These are phyloP conservation scores for Charanyca ferruginea DNA, from an alignment of 2,888 invertebrate genomes.

Conservation along the genomic window DNA sequence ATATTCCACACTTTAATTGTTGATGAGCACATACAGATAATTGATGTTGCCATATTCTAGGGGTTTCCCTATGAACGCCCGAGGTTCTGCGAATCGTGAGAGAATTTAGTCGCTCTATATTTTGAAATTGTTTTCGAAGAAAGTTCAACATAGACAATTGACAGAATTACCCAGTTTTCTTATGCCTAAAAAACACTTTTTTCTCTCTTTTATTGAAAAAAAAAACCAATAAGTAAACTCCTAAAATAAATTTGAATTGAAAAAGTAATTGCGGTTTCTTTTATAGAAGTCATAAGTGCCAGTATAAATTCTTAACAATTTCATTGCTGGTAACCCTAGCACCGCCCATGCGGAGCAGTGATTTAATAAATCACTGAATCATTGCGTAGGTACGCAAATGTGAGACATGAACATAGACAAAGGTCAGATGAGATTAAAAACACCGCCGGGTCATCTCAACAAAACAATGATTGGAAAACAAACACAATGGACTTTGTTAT, in stretches of 20 bases:
- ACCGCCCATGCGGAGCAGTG: slow-evolving; percentile 49
- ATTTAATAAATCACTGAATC: slow-evolving; percentile 70
- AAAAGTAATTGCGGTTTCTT: background rate
- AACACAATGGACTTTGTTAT: slow-evolving; percentile 72
- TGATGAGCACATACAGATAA: slow-evolving; percentile 57
- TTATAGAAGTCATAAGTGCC: background rate
- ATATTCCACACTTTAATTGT: slow-evolving; percentile 59
- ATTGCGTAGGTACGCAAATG: slow-evolving; percentile 70
- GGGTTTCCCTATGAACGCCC: slow-evolving; percentile 32
- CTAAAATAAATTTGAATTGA: background rate
- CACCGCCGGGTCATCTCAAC: slow-evolving; percentile 67
- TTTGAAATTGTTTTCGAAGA: slow-evolving; percentile 24
- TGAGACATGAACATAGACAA: slow-evolving; percentile 70
- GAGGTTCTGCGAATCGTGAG: slow-evolving; percentile 13
- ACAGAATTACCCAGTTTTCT: background rate
- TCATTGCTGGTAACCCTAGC: slow-evolving; percentile 53
- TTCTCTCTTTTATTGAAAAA: background rate
- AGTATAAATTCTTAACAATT: slow-evolving; percentile 11
- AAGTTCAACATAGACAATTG: background rate
- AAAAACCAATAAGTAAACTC: background rate
- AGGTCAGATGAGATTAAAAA: slow-evolving; percentile 76
- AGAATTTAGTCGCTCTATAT: slow-evolving; percentile 18
- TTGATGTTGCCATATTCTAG: slow-evolving; percentile 26
- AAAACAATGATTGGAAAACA: slow-evolving; percentile 73
- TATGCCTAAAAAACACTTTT: background rate